Conservation (phyloP, 2,888 invertebrate species). For the Arctia plantaginis region DNA sequence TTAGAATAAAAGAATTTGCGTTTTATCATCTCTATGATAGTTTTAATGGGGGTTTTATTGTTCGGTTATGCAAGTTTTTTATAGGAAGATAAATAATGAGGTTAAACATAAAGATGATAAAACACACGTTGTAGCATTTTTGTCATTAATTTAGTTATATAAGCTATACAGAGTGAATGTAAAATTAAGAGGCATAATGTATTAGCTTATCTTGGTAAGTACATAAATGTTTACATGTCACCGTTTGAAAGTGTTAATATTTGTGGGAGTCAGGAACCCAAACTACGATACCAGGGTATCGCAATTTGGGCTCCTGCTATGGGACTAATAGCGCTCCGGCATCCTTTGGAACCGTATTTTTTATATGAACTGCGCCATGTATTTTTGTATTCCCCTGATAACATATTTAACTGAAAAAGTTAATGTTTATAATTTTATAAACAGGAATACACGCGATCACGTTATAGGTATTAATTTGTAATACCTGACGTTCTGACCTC, state of each 20-base stretch:
- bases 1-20: conserved; percentile 33
- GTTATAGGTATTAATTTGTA: too few relatives aligned
- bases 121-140: not conserved
- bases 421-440: too few relatives aligned
- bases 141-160: not conserved
- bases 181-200: not conserved
- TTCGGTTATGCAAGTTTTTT: conserved; percentile 16
- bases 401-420: too few relatives aligned
- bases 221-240: not conserved
- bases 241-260: not conserved
- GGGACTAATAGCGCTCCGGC: too few relatives aligned
- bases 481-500: too few relatives aligned
- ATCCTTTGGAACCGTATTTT: too few relatives aligned
- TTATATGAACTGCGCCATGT: not conserved
- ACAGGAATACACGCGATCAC: too few relatives aligned
- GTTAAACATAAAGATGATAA: not conserved
- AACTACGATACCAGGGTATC: too few relatives aligned
- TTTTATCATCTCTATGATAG: conserved; percentile 28
- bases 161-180: not conserved
- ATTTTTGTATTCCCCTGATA: not conserved
- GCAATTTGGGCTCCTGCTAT: too few relatives aligned
- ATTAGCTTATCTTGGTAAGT: too few relatives aligned
- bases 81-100: conserved; percentile 7
- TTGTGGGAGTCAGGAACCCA: too few relatives aligned
- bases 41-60: conserved; percentile 36